A percentile compares a stretch with the other conserved stretches of the same genome.
Conservation (phyloP, 2,797 vertebrate species). For the Anguilla megastoma region DNA sequence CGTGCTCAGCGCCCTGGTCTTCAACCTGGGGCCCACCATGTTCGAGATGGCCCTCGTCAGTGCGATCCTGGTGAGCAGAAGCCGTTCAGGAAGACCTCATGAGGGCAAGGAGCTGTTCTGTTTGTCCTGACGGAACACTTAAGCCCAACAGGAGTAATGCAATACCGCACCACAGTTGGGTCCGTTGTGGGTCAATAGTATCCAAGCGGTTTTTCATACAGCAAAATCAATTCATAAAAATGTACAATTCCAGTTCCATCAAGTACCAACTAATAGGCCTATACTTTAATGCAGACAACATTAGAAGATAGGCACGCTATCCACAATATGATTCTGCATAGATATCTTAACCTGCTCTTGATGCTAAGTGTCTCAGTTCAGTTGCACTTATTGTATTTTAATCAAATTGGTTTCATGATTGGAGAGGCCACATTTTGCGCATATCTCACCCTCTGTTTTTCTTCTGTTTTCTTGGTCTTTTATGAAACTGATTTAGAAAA, state of each 20-base stretch:
- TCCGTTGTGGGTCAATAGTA: no score
- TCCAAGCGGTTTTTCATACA: no score
- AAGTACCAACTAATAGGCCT: neutral
- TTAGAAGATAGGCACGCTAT: neutral
- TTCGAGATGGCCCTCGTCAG: conserved; percentile 94
- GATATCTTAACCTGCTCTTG: neutral
- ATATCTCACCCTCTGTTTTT: neutral
- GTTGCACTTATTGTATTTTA: neutral
- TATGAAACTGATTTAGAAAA: neutral
- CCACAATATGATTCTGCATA: neutral
- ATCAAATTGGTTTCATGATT: neutral
- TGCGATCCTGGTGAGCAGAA: conserved; percentile 83
- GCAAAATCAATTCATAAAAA: no score
- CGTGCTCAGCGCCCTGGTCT: conserved; percentile 91
- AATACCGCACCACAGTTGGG: neutral
- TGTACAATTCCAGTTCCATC: neutral
- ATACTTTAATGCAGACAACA: neutral
- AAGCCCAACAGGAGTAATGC: neutral
- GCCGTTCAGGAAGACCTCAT: neutral
- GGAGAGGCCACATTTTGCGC: neutral
- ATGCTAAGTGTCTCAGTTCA: neutral
- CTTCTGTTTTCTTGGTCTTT: neutral
- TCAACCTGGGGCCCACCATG: conserved; percentile 93
- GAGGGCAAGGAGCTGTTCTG: neutral
- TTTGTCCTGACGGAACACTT: neutral